Evolutionary conservation across 2,888 invertebrate genomes (phyloP).

Genomic region (Dascillus cervinus): DNA sequence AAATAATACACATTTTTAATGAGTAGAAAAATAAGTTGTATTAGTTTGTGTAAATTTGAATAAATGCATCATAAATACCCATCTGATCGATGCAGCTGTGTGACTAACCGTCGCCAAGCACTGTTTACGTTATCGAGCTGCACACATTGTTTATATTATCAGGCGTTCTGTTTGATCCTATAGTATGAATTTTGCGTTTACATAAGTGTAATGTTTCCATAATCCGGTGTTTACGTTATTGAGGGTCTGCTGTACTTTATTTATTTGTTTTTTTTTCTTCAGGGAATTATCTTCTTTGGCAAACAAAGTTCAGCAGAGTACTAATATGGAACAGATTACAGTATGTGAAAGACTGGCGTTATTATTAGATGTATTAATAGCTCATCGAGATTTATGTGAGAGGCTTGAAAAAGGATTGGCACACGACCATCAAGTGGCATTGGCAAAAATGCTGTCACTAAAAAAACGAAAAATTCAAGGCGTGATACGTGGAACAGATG

Average conservation of each 20-base stretch:
- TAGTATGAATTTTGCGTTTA: too few species aligned
- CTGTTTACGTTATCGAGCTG: too few species aligned
- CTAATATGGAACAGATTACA: conserved; percentile 47
- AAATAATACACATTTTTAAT: too few species aligned
- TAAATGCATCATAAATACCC: too few species aligned
- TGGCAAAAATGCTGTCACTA: conserved; percentile 53
- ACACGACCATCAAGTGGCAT: conserved; percentile 53
- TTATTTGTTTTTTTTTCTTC: conserved; percentile 15
- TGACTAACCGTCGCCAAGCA: too few species aligned
- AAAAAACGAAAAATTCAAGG: conserved; percentile 57
- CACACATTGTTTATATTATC: too few species aligned
- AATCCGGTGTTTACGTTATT: too few species aligned
- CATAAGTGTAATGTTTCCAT: too few species aligned
- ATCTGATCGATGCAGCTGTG: too few species aligned
- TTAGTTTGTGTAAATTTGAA: too few species aligned
- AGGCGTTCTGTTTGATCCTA: too few species aligned
- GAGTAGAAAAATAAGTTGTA: too few species aligned
- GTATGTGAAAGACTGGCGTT: conserved; percentile 49
- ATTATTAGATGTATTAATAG: conserved; percentile 47
- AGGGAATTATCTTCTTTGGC: conserved; percentile 48
- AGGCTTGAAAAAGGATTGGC: conserved; percentile 54
- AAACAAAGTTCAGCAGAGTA: conserved; percentile 45
- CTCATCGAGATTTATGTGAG: conserved; percentile 52
- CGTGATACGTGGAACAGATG: conserved; percentile 53
- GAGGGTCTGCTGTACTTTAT: conserved; percentile 6